Percentiles rank a stretch among this genome's conserved stretches.
Evolutionary conservation across 2,797 vertebrate genomes (phyloP).

Genomic region (Mus caroli): DNA sequence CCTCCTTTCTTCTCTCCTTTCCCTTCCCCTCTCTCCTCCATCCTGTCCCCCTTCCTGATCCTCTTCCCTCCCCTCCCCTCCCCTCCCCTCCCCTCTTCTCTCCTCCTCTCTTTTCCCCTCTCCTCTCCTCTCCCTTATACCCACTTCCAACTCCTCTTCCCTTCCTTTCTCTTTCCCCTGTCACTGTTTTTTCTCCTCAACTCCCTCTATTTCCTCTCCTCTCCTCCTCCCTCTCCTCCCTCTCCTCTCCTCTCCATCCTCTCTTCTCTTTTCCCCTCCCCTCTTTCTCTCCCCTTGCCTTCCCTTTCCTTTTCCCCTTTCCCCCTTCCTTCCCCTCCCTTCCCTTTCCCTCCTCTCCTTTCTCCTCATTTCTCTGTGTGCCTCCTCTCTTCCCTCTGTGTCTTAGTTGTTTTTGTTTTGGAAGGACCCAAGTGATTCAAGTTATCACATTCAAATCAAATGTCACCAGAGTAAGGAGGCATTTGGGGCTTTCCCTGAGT

Average conservation of each 20-base stretch:
- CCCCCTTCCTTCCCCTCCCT: neutral
- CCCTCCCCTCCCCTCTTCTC: accelerated
- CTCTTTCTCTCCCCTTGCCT: neutral
- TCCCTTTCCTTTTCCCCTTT: neutral
- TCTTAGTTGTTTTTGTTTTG: neutral
- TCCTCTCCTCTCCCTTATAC: neutral
- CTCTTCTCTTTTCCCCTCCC: neutral
- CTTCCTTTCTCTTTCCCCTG: too few relatives aligned
- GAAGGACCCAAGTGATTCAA: neutral
- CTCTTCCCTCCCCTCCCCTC: too few relatives aligned
- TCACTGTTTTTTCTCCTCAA: too few relatives aligned
- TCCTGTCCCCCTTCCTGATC: too few relatives aligned
- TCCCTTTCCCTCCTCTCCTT: neutral
- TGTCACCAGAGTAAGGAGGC: neutral
- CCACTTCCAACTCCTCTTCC: neutral
- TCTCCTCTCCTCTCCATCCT: accelerated
- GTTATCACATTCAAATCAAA: neutral
- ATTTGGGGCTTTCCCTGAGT: neutral
- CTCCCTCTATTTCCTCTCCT: neutral
- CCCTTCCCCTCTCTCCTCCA: too few relatives aligned
- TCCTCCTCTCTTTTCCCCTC: neutral
- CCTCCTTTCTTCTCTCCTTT: too few relatives aligned
- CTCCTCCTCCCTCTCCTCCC: too few relatives aligned
- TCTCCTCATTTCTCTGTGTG: too few relatives aligned
- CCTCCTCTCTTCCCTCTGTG: neutral